Percentiles rank a stretch among this genome's conserved stretches.
Conservation (phyloP, 2,888 invertebrate genomes). For the Venusia cambrica region DNA sequence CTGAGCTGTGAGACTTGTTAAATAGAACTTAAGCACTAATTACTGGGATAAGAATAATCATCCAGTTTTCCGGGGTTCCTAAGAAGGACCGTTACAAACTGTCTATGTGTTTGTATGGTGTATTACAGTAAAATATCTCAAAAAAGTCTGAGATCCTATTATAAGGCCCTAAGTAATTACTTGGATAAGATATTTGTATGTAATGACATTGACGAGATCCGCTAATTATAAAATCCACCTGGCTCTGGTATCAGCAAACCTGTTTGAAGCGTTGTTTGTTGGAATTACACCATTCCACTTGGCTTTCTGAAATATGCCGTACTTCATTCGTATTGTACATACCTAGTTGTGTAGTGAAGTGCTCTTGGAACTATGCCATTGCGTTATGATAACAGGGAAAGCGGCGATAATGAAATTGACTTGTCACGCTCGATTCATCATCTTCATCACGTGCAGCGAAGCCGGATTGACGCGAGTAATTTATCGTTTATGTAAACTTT, state of each 20-base stretch:
- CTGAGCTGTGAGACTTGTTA: no score
- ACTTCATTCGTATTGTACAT: conserved; percentile 10
- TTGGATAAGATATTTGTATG: conserved; percentile 38
- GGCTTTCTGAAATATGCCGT: conserved; percentile 8
- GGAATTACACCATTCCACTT: conserved; percentile 14
- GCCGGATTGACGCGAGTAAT: no score
- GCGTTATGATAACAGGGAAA: neutral
- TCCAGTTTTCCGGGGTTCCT: no score
- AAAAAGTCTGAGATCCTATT: conserved; percentile 22
- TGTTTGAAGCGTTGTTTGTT: conserved; percentile 31
- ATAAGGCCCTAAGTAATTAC: conserved; percentile 32
- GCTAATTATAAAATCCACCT: conserved; percentile 45
- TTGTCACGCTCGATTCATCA: no score
- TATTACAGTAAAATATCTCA: no score
- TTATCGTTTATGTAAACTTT: no score
- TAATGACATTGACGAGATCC: conserved; percentile 46
- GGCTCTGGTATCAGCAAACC: conserved; percentile 37
- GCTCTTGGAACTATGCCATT: conserved; percentile 6
- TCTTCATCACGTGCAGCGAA: no score
- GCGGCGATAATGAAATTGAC: neutral
- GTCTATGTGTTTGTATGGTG: no score
- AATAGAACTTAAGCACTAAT: no score
- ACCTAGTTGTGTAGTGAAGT: conserved; percentile 1
- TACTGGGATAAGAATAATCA: no score
- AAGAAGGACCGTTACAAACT: no score